Base-by-base conservation (phyloP, 1,140 invertebrate genomes). In the Aricia agestis region DNA sequence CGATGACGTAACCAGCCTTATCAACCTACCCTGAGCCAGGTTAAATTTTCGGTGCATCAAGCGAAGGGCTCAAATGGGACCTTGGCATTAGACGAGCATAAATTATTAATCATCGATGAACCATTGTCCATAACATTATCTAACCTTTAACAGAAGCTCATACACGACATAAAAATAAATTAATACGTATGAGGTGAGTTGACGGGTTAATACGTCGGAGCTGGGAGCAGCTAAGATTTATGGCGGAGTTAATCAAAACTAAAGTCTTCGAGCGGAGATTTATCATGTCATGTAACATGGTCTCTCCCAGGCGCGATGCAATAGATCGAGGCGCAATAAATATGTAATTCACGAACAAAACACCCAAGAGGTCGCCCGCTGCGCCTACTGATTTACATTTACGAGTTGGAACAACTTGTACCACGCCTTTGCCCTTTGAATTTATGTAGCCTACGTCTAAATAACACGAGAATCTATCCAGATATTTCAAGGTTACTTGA, bases 391-490 rank as follows among this genome's bases (percentile, higher is more conserved):
- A 87, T 84, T 80, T 83, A 84, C 83, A 87, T 86, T 89, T 86
- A 86, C 83, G 82, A 83, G 82, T 77, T 78, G 71, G 73, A 82
- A 78, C 79, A 82, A 67, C 76, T 78, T 80, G 76, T 80, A 75
- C 82, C 83, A 82, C 84, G 83, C 86, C 84, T 89, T 78, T 85
- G 83, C 85, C 83, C 88, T 89, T 89, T 89, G 78, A 73, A 87
- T 86, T 86, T 85, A 87, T 81, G 79, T 84, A 80, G 75, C 71
- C 77, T 74, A 80, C 77, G 78, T 79, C 80, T 82, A 82, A 88
- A 87, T 84, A 83, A 80, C 75, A 83, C 77, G 78, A 73, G 73
- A 52, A 52, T 52, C 45, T 52, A 52, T 9, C 13, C 9, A 52
- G 70, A 73, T 69, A 75, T 74, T 74, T 78, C 76, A 81, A 80